Percentiles rank a stretch among this genome's conserved stretches.
phyloP scores from a whole-genome alignment of 2,797 vertebrate species.

The Choloepus didactylus region DNA sequence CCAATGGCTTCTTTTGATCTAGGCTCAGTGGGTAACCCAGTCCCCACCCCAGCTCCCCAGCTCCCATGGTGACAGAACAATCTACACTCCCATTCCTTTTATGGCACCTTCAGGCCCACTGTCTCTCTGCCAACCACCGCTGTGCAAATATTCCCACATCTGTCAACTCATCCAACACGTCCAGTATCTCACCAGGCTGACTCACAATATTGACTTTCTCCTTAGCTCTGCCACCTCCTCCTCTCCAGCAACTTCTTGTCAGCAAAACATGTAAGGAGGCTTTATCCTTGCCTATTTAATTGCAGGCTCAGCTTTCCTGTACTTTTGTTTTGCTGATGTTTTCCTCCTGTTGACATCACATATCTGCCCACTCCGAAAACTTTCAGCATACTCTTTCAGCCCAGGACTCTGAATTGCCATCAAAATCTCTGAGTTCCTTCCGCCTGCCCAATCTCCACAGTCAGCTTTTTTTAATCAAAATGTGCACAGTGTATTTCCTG shows the following conservation, averaged over 20 bases:
- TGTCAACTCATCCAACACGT: neutral
- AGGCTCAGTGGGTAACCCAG: slow-evolving; percentile 9
- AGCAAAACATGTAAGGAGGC: neutral
- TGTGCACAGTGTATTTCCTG: neutral
- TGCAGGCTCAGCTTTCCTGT: slow-evolving; percentile 33
- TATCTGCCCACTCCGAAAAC: slow-evolving; percentile 23
- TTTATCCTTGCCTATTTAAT: neutral
- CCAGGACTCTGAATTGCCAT: slow-evolving; percentile 2
- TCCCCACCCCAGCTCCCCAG: neutral
- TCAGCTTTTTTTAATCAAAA: slow-evolving; percentile 10
- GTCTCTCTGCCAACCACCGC: neutral
- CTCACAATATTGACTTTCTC: slow-evolving; percentile 51
- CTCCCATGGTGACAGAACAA: slow-evolving; percentile 36
- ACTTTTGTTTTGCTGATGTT: neutral
- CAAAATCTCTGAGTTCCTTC: neutral
- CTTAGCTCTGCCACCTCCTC: neutral
- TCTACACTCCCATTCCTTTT: neutral
- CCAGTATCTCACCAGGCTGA: slow-evolving; percentile 26
- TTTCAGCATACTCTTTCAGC: neutral
- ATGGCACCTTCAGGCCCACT: neutral
- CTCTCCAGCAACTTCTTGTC: slow-evolving; percentile 7
- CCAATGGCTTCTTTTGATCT: slow-evolving; percentile 48
- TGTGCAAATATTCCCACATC: slow-evolving; percentile 58
- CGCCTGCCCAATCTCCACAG: neutral
- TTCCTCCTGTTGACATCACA: slow-evolving; percentile 44